Conservation (phyloP, 2,888 invertebrate genomes). For the Drosophila yooni region DNA sequence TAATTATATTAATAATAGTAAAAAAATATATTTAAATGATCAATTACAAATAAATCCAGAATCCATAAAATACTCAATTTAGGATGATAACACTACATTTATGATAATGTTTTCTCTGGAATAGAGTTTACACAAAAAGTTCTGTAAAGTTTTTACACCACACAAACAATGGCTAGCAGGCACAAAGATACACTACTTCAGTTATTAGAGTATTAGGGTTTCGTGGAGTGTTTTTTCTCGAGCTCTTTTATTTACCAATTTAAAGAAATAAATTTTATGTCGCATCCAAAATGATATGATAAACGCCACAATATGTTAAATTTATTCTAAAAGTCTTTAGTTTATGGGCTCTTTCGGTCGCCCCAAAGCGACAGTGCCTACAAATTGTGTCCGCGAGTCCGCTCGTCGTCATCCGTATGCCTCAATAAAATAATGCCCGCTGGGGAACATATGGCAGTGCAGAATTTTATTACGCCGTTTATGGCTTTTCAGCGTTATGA, state of each 20-base stretch:
- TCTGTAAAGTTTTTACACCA: neutral
- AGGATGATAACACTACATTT: neutral
- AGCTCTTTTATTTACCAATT: slow-evolving; percentile 63
- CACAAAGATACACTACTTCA: neutral
- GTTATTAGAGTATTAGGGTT: slow-evolving; percentile 18
- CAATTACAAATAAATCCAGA: neutral
- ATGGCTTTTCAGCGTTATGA: slow-evolving; percentile 78
- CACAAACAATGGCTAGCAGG: neutral
- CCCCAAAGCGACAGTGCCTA: slow-evolving; percentile 48
- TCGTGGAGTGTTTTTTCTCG: neutral
- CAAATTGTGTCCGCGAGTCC: slow-evolving; percentile 65
- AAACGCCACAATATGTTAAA: slow-evolving; percentile 76
- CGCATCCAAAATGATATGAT: slow-evolving; percentile 59
- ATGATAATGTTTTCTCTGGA: neutral
- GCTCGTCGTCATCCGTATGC: slow-evolving; percentile 40
- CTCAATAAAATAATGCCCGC: slow-evolving; percentile 79
- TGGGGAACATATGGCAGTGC: slow-evolving; percentile 81
- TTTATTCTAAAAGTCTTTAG: slow-evolving; percentile 79
- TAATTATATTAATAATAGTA: neutral
- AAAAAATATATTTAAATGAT: neutral
- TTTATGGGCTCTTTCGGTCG: slow-evolving; percentile 59
- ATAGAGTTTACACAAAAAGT: neutral
- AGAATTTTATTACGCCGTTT: slow-evolving; percentile 80
- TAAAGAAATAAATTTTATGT: slow-evolving; percentile 69
- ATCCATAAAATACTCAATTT: neutral